Conservation (phyloP, 1,140 invertebrate genomes). For the Epicauta chinensis region DNA sequence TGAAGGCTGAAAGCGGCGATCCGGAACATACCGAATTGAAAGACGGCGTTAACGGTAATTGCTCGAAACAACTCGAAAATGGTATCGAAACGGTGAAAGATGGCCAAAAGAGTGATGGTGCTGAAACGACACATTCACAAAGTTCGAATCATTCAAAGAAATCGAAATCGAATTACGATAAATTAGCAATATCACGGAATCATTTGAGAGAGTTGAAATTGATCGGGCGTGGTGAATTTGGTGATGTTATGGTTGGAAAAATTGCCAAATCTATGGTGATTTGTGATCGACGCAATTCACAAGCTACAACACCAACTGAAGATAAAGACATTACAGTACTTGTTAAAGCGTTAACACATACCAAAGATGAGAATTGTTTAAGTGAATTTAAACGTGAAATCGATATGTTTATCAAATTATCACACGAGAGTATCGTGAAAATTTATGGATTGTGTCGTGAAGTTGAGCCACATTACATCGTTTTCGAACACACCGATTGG, state of each 20-base stretch:
- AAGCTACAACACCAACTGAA: constrained; percentile 37
- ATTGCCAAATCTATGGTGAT: constrained; percentile 45
- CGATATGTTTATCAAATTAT: constrained; percentile 74
- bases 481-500: constrained; percentile 91
- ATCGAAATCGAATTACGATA: constrained; percentile 70
- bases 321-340: constrained; percentile 54
- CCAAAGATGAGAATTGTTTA: constrained; percentile 67
- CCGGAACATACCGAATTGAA: constrained; percentile 50
- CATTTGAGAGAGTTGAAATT: constrained; percentile 75
- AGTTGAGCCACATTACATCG: constrained; percentile 79
- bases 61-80: constrained; percentile 37
- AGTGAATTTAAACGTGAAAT: constrained; percentile 83
- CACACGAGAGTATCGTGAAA: constrained; percentile 72
- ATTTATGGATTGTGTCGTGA: constrained; percentile 78
- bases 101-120: constrained; percentile 71
- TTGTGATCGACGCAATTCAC: constrained; percentile 33
- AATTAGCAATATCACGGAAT: constrained; percentile 63
- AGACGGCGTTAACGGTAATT: constrained; percentile 34
- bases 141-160: constrained; percentile 60
- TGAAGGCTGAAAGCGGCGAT: constrained; percentile 57
- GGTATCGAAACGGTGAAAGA: constrained; percentile 47
- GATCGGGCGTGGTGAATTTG: constrained; percentile 82
- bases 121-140: constrained; percentile 69
- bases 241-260: constrained; percentile 79
- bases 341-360: constrained; percentile 67